These are phyloP conservation scores for Danaus plexippus DNA, from an alignment of 1,140 invertebrate species.

Conservation along the genomic window DNA sequence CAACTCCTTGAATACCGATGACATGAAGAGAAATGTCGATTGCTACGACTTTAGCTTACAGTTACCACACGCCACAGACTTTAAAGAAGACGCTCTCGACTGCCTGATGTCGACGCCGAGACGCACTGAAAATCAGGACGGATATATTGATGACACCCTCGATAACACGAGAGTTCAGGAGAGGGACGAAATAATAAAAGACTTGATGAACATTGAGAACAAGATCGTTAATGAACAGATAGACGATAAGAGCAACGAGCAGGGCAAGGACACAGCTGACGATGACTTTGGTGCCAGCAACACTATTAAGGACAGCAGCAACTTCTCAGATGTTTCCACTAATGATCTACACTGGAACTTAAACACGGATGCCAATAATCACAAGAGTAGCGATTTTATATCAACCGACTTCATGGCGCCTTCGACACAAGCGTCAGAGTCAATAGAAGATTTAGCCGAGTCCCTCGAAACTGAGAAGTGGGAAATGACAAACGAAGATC, in stretches of 20 bases:
- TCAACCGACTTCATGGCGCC: neutral
- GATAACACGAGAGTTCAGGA: conserved; percentile 37
- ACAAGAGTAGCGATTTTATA: conserved; percentile 3
- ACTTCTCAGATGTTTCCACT: neutral
- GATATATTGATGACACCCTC: conserved; percentile 29
- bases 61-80: conserved; percentile 41
- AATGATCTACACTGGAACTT: conserved; percentile 15
- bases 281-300: conserved; percentile 13
- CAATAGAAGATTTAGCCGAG: conserved; percentile 10
- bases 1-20: conserved; percentile 39
- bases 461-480: conserved; percentile 12
- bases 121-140: conserved; percentile 32
- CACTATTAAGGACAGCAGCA: neutral
- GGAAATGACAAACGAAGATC: conserved; percentile 14
- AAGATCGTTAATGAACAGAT: conserved; percentile 29
- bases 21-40: conserved; percentile 44
- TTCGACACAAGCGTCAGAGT: neutral
- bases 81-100: conserved; percentile 55
- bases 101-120: conserved; percentile 55
- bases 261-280: no score
- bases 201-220: conserved; percentile 58
- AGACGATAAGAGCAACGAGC: conserved; percentile 8
- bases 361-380: conserved; percentile 3
- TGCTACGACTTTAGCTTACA: conserved; percentile 55
- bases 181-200: conserved; percentile 59